Evolutionary conservation across 2,888 invertebrate species (phyloP).

Genomic region (Leptinotarsa juncta): DNA sequence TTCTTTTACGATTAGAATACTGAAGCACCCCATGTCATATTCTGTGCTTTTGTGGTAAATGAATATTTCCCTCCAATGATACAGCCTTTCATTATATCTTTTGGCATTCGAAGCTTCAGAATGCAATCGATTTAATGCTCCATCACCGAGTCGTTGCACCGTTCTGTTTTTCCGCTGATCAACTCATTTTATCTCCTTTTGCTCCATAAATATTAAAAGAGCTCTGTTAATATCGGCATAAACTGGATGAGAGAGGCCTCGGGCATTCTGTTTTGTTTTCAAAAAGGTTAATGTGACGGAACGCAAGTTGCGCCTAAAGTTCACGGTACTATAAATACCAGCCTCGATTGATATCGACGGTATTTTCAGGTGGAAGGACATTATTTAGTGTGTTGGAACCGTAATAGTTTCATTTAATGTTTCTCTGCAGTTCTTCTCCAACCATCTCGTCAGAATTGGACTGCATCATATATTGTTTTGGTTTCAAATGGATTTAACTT

Average conservation of each 20-base stretch:
- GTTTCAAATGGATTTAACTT: no score
- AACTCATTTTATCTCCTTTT: slow-evolving; percentile 18
- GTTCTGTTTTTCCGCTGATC: slow-evolving; percentile 5
- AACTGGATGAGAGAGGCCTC: slow-evolving; percentile 15
- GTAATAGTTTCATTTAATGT: no score
- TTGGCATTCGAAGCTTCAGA: not conserved
- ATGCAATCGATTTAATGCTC: not conserved
- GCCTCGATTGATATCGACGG: slow-evolving; percentile 1
- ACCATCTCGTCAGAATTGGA: no score
- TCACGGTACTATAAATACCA: slow-evolving; percentile 20
- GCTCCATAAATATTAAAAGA: slow-evolving; percentile 22
- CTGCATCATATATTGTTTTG: no score
- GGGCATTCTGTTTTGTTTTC: slow-evolving; percentile 15
- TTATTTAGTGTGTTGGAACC: no score
- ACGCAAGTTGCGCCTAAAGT: slow-evolving; percentile 10
- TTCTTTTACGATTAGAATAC: no score
- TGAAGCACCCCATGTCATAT: no score
- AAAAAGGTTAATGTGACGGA: slow-evolving; percentile 19
- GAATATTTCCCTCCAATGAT: no score
- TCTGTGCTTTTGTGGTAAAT: no score
- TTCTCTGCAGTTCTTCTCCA: no score
- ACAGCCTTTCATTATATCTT: not conserved
- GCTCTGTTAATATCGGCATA: slow-evolving; percentile 22
- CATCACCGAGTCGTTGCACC: slow-evolving; percentile 20
- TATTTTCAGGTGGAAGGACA: no score